Evolutionary conservation across 2,113 vertebrate genomes (phyloP), one percentile per base, ranked within the genome.

Genomic region (Stigmatopora nigra): DNA sequence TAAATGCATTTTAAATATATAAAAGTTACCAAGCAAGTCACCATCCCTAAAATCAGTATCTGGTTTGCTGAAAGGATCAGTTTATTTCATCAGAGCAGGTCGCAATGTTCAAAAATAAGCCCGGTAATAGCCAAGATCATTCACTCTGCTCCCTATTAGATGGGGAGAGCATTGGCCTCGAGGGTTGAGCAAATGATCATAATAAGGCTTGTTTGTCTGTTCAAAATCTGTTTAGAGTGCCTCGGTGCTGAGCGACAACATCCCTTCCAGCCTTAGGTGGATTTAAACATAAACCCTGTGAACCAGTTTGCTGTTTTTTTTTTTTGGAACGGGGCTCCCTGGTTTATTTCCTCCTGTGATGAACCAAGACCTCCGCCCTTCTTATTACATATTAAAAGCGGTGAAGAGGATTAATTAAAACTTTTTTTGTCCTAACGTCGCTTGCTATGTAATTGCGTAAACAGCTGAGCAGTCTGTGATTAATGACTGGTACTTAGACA

Each of bases 401-500:
- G 61, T 65, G 74, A 83, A 63, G 71, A 68, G 57, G 78, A 81
- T 81, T 66, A 78, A 68, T 81, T 78, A 63, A 69, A 68, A 76
- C 69, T 69, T 71, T 59, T 55, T 80, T 77, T 81, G 60, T 80
- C 61, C 49, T 2, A 53, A 71, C 75, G 31, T 59, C 3, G 59
- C 64, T 53, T 85, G 73, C 76, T 80, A 71, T 85, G 82, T 84
- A 78, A 86, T 82, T 82, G 73, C 71, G 64, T 61, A 76, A 70
- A 61, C n/a, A 71, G 66, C 69, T 75, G 71, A 73, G 58, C 47
- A 44, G 70, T 70, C 62, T 58, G 48, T 87, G 84, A 89, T 86
- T 85, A 86, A 88, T 87, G 85, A 58, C 47, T 67, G 70, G 67
- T 78, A 78, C 72, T 88, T 78, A 77, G 79, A 79, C 69, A 76